Evolutionary conservation across 2,797 vertebrate species (phyloP), one percentile per base, ranked within the genome.

Genomic region (Masticophis lateralis): DNA sequence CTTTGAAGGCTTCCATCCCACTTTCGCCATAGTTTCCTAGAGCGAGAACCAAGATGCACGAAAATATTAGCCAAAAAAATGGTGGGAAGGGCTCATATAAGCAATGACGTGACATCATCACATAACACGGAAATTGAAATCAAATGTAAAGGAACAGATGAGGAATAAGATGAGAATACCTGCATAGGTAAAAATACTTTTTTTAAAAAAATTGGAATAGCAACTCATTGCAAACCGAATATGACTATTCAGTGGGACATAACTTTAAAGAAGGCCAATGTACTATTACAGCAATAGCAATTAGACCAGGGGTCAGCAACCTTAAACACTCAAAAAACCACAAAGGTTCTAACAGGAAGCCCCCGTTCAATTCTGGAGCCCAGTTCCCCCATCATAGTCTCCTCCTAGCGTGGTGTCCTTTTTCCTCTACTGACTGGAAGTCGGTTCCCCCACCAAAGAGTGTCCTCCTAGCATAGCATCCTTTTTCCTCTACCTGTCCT

Each of bases 1-100:
- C 99, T 96, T 99, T 99, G 97, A 99, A 99, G 0, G 99, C 99
- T 96, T 99, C 99, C 99, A 99, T 99, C 51, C 99, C 99, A 93
- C 99, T 99, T 97, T 99, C 99, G 57, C 99, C 99, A 56, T 99
- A 99, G 97, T 99, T 99, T 90, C 99, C 99, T 99, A 63, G 93
- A 89, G 87, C 22, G 16, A 89, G 96, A 96, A 96, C 11, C 93
- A 14, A 94, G 32, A 97, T 18, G 94, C 28, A 60, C 8, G 91
- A n/a, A 90, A 8, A 4, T 2, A 55, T 27, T 86, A 3, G 12
- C 1, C 0, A 47, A 43, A 0, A 53, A 0, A n/a, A 18, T 92
- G 59, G 28, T 32, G 59, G 13, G 11, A 61, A 66, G 3, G 32
- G 51, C 12, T 69, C 43, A 13, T 53, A 18, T 37, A 69, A 18